Conservation (phyloP, 2,888 invertebrate species). For the Deilephila porcellus region DNA sequence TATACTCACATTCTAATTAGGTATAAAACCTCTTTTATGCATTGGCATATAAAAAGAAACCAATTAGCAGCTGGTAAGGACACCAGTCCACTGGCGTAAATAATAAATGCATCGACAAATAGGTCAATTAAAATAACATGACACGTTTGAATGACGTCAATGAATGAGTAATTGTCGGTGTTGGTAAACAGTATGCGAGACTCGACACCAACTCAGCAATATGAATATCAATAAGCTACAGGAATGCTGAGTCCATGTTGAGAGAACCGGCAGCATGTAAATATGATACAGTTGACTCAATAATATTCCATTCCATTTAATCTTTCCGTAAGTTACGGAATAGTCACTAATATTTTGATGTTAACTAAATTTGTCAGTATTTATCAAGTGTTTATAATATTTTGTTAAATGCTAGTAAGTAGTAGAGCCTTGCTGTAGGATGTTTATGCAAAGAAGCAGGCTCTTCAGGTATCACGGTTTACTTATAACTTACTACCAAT, state of each 20-base stretch:
- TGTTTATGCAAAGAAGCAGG: too few relatives aligned
- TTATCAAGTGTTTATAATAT: too few relatives aligned
- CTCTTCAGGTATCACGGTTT: too few relatives aligned
- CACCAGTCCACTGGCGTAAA: neutral
- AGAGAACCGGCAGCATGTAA: neutral
- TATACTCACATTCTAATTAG: neutral
- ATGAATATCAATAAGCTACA: slow-evolving; percentile 13
- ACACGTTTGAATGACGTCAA: slow-evolving; percentile 23
- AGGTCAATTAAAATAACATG: slow-evolving; percentile 19
- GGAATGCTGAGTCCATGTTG: slow-evolving; percentile 5
- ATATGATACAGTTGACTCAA: neutral
- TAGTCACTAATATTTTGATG: too few relatives aligned
- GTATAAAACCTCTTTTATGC: neutral
- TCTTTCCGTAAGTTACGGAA: too few relatives aligned
- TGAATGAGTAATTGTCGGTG: neutral
- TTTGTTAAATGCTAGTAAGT: too few relatives aligned
- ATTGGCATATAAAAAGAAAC: neutral
- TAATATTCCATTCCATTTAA: neutral
- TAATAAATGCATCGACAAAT: neutral
- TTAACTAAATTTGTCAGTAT: too few relatives aligned
- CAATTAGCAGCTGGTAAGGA: neutral
- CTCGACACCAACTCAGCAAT: slow-evolving; percentile 6
- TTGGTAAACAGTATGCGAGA: slow-evolving; percentile 6
- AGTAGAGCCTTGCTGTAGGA: too few relatives aligned
- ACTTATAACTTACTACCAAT: too few relatives aligned